phyloP scores from a whole-genome alignment of 1,140 invertebrate genomes.

The Aphidius gifuensis region DNA sequence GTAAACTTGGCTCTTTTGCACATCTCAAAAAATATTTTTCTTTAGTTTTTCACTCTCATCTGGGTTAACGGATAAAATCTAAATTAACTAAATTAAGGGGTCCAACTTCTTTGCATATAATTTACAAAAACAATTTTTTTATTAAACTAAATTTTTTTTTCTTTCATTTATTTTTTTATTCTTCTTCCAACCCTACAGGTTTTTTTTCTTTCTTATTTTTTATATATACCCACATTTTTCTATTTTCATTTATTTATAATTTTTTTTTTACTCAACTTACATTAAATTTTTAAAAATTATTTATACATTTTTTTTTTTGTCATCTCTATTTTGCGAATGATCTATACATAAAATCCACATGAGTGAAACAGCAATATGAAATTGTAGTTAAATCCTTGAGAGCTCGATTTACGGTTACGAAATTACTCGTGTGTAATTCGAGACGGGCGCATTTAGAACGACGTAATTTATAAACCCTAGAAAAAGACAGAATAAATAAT shows the following conservation, averaged over 20 bases:
- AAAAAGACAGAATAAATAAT: no score
- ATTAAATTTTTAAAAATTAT: slow-evolving; percentile 6
- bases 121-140: slow-evolving; percentile 42
- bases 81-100: slow-evolving; percentile 57
- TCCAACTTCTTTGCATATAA: slow-evolving; percentile 43
- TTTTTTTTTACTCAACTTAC: slow-evolving; percentile 5
- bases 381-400: slow-evolving; percentile 43
- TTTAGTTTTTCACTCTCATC: slow-evolving; percentile 29
- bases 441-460: slow-evolving; percentile 31
- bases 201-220: no score
- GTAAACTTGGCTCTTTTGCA: slow-evolving; percentile 17
- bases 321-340: no score
- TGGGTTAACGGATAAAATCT: slow-evolving; percentile 55
- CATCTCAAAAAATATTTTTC: slow-evolving; percentile 27
- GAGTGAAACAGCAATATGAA: no score
- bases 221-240: neutral
- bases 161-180: slow-evolving; percentile 13
- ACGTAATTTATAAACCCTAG: slow-evolving; percentile 34
- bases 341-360: neutral
- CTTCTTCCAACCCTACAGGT: neutral
- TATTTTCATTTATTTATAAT: neutral
- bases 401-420: slow-evolving; percentile 52
- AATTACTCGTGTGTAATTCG: slow-evolving; percentile 48
- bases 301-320: neutral
- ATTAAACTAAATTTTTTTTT: slow-evolving; percentile 11